Base-by-base conservation (phyloP, 2,888 invertebrate genomes). In the Resseliella maxima region DNA sequence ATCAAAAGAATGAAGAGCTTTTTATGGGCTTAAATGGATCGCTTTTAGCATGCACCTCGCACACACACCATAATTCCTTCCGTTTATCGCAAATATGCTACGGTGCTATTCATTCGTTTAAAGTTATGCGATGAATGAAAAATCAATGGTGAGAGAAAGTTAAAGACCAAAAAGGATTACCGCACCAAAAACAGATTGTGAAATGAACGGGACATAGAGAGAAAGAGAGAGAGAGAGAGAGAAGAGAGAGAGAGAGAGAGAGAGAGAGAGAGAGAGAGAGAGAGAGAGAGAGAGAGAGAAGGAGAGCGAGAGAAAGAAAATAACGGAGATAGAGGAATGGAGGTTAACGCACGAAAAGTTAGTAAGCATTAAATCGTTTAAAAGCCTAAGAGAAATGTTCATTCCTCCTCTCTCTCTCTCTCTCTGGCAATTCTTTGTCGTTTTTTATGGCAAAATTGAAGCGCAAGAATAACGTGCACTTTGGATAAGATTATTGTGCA, bases 141-240 rank as follows among this genome's bases (percentile, higher is more conserved):
- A 72, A 72, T 72, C 72, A 31, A 72, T 72, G 72, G 35, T 35
- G 10, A 72, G 72, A 31, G 15, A 27, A 72, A 72, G 72, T 72
- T 72, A 72, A 31, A 72, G 31, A 72, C 72, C 72, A 72, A 72
- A 72, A 72, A 72, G 72, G 72, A 72, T 72, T 72, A 72, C 72
- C 59, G 27, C 5, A n/a, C n/a, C n/a, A n/a, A n/a, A n/a, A n/a
- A n/a, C n/a, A n/a, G n/a, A n/a, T n/a, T n/a, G n/a, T n/a, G n/a
- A n/a, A n/a, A n/a, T 12, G 12, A 59, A 59, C 5, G 12, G 12
- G 18, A 59, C 15, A 24, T 3, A 59, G 72, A 1, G 27, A 15
- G 18, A 59, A 24, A 27, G 27, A 12, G 3, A 24, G 27, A 24
- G 59, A 24, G 59, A 24, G 5, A 59, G 27, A 59, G 27, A 2